Percentiles rank a stretch among this genome's conserved stretches.
These are phyloP conservation scores for Homarus americanus DNA, from an alignment of 1,140 invertebrate species.

Conservation along the genomic window DNA sequence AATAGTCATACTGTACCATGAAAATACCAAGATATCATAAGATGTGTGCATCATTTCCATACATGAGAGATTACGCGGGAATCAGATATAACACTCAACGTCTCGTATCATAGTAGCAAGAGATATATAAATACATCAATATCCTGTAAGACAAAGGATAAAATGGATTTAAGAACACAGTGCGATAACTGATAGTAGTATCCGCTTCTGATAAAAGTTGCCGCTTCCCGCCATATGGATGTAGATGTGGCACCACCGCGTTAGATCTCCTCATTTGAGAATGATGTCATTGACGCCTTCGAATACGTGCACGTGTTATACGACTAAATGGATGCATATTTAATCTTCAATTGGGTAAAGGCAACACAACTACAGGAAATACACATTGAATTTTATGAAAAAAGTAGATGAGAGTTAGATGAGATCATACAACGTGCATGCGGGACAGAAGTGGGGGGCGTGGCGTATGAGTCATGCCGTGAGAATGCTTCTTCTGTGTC, in stretches of 20 bases:
- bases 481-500: conserved; percentile 22
- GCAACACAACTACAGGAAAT: not conserved
- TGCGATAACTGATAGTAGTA: conserved; percentile 36
- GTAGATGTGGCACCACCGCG: conserved; percentile 44
- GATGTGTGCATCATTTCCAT: too few relatives aligned
- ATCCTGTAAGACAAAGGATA: not conserved
- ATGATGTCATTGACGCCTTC: conserved; percentile 66
- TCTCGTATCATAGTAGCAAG: not conserved
- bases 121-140: not conserved
- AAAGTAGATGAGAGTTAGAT: not conserved
- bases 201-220: conserved; percentile 50
- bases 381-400: not conserved
- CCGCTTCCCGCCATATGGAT: conserved; percentile 27
- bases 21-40: too few relatives aligned
- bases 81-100: not conserved
- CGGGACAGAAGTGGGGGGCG: conserved; percentile 25
- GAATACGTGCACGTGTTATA: conserved; percentile 10
- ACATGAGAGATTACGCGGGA: too few relatives aligned
- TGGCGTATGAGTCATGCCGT: conserved; percentile 54
- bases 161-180: not conserved
- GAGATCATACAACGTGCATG: not conserved
- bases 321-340: not conserved
- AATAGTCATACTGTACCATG: too few relatives aligned
- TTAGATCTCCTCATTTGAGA: conserved; percentile 54
- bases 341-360: not conserved